Evolutionary conservation across 2,797 vertebrate species (phyloP).

Genomic region (Darevskia mixta): DNA sequence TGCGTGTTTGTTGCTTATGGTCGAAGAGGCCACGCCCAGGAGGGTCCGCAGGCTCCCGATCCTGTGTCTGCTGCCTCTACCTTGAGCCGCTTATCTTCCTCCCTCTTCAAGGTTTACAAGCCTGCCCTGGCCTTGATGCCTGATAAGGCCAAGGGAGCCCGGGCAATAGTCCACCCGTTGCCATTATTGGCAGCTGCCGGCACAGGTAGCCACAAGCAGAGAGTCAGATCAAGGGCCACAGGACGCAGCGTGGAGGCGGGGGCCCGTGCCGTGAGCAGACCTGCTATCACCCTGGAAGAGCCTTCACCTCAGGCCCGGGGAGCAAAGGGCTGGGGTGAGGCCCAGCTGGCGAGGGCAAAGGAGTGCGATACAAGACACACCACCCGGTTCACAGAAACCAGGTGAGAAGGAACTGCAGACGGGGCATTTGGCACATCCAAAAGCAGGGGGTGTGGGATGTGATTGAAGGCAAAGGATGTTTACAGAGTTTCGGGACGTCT

Average conservation of each 20-base stretch:
- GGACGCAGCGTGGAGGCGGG: background rate
- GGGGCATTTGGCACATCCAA: no score
- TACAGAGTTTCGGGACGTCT: no score
- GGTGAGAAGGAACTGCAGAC: no score
- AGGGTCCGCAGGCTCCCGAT: no score
- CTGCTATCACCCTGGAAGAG: background rate
- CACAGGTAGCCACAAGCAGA: background rate
- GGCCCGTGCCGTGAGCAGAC: background rate
- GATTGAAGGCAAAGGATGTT: background rate
- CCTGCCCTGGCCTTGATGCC: background rate
- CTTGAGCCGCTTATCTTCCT: background rate
- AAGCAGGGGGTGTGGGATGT: background rate
- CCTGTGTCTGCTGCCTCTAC: background rate
- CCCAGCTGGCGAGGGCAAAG: background rate
- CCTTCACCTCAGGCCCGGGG: background rate
- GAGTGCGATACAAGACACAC: background rate
- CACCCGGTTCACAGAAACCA: background rate
- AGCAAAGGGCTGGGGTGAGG: background rate
- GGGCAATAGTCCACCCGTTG: background rate
- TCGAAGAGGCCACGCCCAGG: background rate
- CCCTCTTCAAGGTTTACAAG: slow-evolving; percentile 28
- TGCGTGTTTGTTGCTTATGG: no score
- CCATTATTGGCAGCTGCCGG: background rate
- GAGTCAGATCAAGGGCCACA: background rate
- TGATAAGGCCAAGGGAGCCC: background rate